Base-by-base conservation (phyloP, 1,140 invertebrate genomes). In the Saxidomus purpurata region DNA sequence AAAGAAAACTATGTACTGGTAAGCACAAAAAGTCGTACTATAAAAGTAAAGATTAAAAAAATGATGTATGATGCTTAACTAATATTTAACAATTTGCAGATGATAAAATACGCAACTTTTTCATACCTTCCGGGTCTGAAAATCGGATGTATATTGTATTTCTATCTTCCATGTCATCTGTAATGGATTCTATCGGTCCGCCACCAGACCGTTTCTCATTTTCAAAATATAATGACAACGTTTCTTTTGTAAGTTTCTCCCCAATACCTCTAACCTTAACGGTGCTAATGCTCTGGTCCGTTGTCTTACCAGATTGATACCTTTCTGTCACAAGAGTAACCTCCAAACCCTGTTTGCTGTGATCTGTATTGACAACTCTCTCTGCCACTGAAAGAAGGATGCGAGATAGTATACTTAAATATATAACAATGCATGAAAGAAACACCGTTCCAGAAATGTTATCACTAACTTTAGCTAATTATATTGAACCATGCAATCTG, bases 141-240 rank as follows among this genome's bases (percentile, higher is more conserved):
- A 47, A 79, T 49, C 6, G 25, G 17, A 79, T 79, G 40, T 36
- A 79, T 19, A 79, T 28, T 9, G 31, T 28, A 25, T 79, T 47
- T 31, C 49, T 31, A 28, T 79, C 38, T 31, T 79, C 22, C 0
- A 49, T 47, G 11, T 76, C 55, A 22, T 81, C 63, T 6, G 19
- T 19, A 25, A 87, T 79, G 28, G 49, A 52, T 40, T 79, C 80
- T n/a, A 91, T 80, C 6, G 38, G 38, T 47, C 76, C 76, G 36
- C 90, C 90, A 52, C 90, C 90, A 76, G 82, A 38, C 55, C 84
- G 82, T 15, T 84, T 79, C 49, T 74, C 85, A 71, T 69, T 90
- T 84, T 91, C 84, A 91, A 91, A 91, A 71, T 90, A 91, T 6
- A 83, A 38, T 17, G 47, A 40, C 22, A 91, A 31, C 9, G 81